Evolutionary conservation across 2,113 vertebrate species (phyloP).

Genomic region (Motacilla tschutschensis): DNA sequence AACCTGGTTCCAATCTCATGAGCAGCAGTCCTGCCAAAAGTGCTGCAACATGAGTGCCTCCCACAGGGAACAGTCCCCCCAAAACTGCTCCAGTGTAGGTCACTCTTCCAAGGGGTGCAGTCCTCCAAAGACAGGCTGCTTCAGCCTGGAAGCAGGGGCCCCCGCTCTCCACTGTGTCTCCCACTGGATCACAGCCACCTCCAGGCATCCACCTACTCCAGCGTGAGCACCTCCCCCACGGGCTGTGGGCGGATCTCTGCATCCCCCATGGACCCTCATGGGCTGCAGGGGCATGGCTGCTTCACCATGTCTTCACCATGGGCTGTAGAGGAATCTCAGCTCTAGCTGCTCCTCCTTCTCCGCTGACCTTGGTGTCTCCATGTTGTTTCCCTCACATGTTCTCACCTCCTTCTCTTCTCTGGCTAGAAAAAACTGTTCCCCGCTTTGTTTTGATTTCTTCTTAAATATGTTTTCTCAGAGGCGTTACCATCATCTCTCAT

Average conservation of each 20-base stretch:
- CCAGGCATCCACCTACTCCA: background rate
- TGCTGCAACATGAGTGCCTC: background rate
- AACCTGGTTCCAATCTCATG: background rate
- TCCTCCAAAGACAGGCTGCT: background rate
- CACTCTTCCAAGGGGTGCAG: background rate
- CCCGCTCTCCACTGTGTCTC: rapidly evolving
- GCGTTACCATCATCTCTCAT: rapidly evolving
- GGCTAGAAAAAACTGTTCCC: background rate
- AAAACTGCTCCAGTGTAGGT: background rate
- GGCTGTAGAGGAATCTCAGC: background rate
- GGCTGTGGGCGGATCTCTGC: background rate
- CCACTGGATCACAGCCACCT: background rate
- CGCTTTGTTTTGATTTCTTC: background rate
- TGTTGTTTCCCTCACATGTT: background rate
- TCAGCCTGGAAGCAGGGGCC: background rate
- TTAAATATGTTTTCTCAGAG: background rate
- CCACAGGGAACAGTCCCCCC: background rate
- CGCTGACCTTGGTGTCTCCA: background rate
- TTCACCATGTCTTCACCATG: background rate
- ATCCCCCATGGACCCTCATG: rapidly evolving
- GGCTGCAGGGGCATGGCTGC: background rate
- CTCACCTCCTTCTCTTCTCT: background rate
- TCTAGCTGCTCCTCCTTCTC: background rate
- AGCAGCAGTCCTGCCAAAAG: background rate
- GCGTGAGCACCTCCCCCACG: rapidly evolving